Conservation (phyloP, 2,113 vertebrate species). For the Sinosuthora webbiana region DNA sequence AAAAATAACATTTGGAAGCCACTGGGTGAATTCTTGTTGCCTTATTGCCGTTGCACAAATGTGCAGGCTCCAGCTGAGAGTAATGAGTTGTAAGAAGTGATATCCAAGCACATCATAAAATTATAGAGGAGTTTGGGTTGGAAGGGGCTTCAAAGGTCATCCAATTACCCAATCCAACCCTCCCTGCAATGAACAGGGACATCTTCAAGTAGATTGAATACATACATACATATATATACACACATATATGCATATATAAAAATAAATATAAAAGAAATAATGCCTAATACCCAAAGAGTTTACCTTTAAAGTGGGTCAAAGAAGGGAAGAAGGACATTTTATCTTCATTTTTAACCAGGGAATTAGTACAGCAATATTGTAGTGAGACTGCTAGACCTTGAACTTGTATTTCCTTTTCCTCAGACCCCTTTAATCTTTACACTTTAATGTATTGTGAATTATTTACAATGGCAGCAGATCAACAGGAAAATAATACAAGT, state of each 20-base stretch:
- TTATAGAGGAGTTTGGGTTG: not conserved
- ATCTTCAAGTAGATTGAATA: not conserved
- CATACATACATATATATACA: fast-evolving
- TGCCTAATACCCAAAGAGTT: not conserved
- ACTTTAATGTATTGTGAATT: not conserved
- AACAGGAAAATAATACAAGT: not conserved
- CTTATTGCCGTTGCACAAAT: not conserved
- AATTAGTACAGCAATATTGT: not conserved
- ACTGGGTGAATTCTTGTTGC: not conserved
- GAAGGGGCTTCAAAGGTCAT: not conserved
- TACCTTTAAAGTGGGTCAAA: not conserved
- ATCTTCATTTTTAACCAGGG: not conserved
- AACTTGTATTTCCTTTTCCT: not conserved
- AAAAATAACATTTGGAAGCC: not conserved
- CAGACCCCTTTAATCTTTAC: not conserved
- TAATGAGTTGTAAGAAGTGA: not conserved
- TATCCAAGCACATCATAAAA: not conserved
- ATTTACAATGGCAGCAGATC: not conserved
- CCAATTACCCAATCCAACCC: not conserved
- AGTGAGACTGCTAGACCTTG: not conserved
- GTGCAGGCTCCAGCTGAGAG: not conserved
- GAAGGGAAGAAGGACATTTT: not conserved
- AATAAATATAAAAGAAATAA: not conserved
- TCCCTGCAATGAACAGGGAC: not conserved
- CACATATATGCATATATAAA: too few relatives aligned